phyloP scores from a whole-genome alignment of 2,797 vertebrate species.

The Neoniphon sammara region DNA sequence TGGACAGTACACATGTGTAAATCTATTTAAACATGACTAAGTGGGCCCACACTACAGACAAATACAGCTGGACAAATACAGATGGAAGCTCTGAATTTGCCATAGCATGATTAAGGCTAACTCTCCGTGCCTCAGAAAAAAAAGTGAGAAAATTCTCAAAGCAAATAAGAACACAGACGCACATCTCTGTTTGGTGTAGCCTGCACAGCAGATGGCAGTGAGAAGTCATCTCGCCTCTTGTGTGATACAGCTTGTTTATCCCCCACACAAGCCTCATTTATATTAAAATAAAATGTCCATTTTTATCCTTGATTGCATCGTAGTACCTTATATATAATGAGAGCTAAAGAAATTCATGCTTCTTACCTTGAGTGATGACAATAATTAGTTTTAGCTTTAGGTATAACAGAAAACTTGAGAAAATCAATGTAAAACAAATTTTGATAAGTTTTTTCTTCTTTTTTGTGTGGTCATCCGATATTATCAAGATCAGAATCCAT shows the following conservation, averaged over 20 bases:
- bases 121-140: not conserved
- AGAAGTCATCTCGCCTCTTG: constrained; percentile 18
- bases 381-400: no score
- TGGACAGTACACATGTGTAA: no score
- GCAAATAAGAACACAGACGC: constrained; percentile 10
- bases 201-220: constrained; percentile 39
- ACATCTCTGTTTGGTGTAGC: constrained; percentile 9
- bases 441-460: no score
- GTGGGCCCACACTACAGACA: not conserved
- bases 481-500: not conserved
- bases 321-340: not conserved
- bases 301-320: constrained; percentile 14
- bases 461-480: not conserved
- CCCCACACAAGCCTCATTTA: constrained; percentile 11
- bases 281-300: constrained; percentile 6
- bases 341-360: no score
- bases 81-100: not conserved
- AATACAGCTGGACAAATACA: no score
- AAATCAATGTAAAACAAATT: not conserved
- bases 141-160: not conserved
- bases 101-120: not conserved
- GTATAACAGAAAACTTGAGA: not conserved
- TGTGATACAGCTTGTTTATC: constrained; percentile 30
- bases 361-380: no score
- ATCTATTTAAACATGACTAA: not conserved